phyloP scores from a whole-genome alignment of 1,140 invertebrate genomes.

The Halictus rubicundus region DNA sequence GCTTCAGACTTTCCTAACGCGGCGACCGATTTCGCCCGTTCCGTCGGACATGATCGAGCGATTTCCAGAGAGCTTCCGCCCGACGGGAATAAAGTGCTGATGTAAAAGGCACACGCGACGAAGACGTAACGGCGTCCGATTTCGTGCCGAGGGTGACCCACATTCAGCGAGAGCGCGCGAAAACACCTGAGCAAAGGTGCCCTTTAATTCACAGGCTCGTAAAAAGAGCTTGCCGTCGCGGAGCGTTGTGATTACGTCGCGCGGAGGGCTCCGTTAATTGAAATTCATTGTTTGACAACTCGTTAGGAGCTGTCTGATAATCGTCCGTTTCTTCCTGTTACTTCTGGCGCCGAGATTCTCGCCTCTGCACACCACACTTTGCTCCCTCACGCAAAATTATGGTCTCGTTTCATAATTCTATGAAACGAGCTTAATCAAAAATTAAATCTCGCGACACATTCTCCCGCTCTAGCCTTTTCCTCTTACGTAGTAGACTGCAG shows the following conservation, averaged over 20 bases:
- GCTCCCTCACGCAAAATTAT: not conserved
- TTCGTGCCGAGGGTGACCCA: not conserved
- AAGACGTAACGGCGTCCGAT: not conserved
- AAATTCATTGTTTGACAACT: conserved; percentile 27
- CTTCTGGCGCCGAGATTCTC: not conserved
- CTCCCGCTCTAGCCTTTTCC: too few relatives aligned
- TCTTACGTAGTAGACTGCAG: too few relatives aligned
- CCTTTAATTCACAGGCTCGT: conserved; percentile 29
- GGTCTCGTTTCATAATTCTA: too few relatives aligned
- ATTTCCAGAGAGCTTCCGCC: not conserved
- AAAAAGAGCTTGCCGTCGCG: not conserved
- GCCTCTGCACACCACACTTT: not conserved
- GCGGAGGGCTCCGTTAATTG: conserved; percentile 13
- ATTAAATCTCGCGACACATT: too few relatives aligned
- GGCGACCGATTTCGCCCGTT: not conserved
- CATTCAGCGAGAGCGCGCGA: not conserved
- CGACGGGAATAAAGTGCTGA: not conserved
- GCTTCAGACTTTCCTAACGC: not conserved
- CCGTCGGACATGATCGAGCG: not conserved
- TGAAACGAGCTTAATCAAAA: too few relatives aligned
- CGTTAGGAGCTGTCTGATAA: conserved; percentile 14
- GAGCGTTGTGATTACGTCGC: not conserved
- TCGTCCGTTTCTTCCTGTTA: not conserved
- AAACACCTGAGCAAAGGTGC: conserved; percentile 32
- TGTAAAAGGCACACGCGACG: not conserved